A percentile compares a stretch with the other conserved stretches of the same genome.
phyloP scores from a whole-genome alignment of 2,113 vertebrate species.

The Pionites leucogaster region DNA sequence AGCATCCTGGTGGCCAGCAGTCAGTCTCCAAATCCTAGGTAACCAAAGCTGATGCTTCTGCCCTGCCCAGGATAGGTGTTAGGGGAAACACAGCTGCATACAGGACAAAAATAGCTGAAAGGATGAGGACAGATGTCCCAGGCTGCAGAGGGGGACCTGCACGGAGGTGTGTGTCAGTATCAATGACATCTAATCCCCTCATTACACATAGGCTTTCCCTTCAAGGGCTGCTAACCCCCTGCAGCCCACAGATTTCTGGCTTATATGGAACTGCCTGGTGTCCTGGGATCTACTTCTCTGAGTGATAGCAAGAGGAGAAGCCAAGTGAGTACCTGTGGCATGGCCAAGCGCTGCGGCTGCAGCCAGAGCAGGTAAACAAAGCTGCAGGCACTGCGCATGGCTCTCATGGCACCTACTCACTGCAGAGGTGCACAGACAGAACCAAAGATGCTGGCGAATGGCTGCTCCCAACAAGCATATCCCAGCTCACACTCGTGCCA shows the following conservation, averaged over 20 bases:
- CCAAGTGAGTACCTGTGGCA: fast-evolving
- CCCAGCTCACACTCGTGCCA: fast-evolving
- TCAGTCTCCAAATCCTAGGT: background rate
- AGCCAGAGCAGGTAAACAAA: background rate
- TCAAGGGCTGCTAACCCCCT: background rate
- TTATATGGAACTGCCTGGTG: background rate
- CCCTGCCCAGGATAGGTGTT: background rate
- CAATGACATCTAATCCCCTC: background rate
- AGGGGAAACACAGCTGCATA: background rate
- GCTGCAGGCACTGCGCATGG: background rate
- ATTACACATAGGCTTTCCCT: background rate
- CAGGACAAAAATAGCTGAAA: fast-evolving
- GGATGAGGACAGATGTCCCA: background rate
- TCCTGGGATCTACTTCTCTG: fast-evolving
- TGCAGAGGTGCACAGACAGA: background rate
- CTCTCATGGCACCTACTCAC: background rate
- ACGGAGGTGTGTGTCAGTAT: background rate
- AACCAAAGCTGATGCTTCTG: fast-evolving
- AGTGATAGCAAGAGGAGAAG: background rate
- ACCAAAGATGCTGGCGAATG: background rate
- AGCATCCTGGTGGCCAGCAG: background rate
- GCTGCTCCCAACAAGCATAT: background rate
- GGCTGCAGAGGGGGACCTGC: background rate
- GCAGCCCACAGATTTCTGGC: background rate
- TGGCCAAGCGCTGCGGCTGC: fast-evolving